Percentiles rank a stretch among this genome's conserved stretches.
phyloP scores from a whole-genome alignment of 2,113 vertebrate genomes.

The Phoenicopterus ruber region DNA sequence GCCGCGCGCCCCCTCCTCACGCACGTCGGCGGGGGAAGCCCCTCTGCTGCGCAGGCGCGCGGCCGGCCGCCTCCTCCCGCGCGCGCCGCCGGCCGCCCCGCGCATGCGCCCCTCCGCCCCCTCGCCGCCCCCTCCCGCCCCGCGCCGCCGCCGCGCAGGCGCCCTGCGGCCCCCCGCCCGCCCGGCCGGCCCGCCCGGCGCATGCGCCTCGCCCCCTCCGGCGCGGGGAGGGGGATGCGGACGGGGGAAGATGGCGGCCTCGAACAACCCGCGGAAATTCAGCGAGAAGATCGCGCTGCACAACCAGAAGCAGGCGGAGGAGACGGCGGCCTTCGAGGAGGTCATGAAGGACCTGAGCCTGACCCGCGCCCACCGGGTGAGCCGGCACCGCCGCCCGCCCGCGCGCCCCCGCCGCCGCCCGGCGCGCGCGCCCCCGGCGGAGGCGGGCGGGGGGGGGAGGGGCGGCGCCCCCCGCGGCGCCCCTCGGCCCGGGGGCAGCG shows the following conservation, averaged over 20 bases:
- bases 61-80: background rate
- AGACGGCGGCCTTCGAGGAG: conserved; percentile 93
- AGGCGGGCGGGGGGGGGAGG: background rate
- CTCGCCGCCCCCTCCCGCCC: background rate
- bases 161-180: background rate
- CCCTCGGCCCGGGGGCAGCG: background rate
- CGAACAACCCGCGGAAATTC: conserved; percentile 98
- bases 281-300: conserved; percentile 97
- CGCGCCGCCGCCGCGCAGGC: conserved; percentile 34
- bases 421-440: background rate
- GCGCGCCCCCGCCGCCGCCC: background rate
- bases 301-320: conserved; percentile 95
- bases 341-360: conserved; percentile 96
- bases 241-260: conserved; percentile 92
- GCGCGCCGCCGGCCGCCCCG: background rate
- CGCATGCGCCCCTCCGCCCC: conserved; percentile 19
- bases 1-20: background rate
- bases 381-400: background rate
- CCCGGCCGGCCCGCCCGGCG: background rate
- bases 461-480: background rate
- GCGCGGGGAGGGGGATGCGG: conserved; percentile 52
- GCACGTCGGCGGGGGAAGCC: background rate
- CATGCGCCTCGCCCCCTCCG: conserved; percentile 39
- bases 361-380: conserved; percentile 92
- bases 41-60: background rate